Evolutionary conservation across 2,113 vertebrate genomes (phyloP), one percentile per base, ranked within the genome.

Genomic region (Microcebus lehilahytsara): DNA sequence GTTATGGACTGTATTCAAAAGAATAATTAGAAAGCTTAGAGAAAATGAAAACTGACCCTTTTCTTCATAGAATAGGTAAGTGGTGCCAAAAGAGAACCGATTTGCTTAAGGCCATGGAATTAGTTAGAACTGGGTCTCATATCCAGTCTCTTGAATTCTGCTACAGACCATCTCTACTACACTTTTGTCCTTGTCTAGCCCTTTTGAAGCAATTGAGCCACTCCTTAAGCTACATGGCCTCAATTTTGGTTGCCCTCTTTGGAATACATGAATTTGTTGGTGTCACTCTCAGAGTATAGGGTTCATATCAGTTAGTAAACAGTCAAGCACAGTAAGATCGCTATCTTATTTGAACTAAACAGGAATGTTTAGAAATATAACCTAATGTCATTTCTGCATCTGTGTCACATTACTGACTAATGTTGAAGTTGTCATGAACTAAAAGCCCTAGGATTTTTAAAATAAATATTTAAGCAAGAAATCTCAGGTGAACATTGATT

Each of bases 351-450:
- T 67, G 66, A 83, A 81, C 8, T 40, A 30, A 81, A 66, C 11
- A 87, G 79, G 25, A 90, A 69, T 94, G 89, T 95, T 32, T 67
- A 89, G 62, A 79, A 89, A 40, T 46, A 46, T 25, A 90, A 62
- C 23, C 49, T n/a, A 89, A 92, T 71, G 14, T 30, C 37, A 91
- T 75, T 62, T 96, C 67, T 86, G 66, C 37, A 85, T 32, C 25
- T 22, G 14, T 64, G n/a, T 56, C 72, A 85, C n/a, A 62, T n/a
- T 77, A 27, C 3, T 62, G 30, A 66, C 27, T 78, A 66, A 71
- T 53, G 14, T 3, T 37, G 12, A 91, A 27, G 7, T 32, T 53
- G 27, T 32, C 91, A 69, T 53, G 58, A 62, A 89, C 17, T 71
- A 87, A 75, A 85, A 91, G 72, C 56, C 4, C 22, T 67, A 79